Base-by-base conservation (phyloP, 2,888 invertebrate genomes). In the Dione juno region DNA sequence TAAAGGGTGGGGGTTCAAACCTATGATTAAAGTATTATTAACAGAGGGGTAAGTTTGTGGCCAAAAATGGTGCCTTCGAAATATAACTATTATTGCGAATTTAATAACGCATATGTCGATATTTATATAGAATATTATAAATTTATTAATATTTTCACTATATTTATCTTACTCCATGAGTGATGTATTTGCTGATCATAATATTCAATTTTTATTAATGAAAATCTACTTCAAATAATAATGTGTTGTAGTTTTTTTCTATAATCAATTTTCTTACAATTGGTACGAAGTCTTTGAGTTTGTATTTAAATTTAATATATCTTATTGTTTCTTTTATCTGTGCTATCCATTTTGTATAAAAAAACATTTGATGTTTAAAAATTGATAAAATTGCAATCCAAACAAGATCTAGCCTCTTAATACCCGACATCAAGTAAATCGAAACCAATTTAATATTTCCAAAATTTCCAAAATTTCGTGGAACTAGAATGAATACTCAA, bases 1-100 rank as follows among this genome's bases (percentile, higher is more conserved):
- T 76, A 75, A 78, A 75, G 76, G 77, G 73, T 77, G 77, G 88
- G 88, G 89, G 87, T 88, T 84, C 88, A 89, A 89, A 89, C 90
- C 90, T 89, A 90, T 92, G 88, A 90, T 92, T 92, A 92, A 83
- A 83, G 84, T 81, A 83, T 88, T 88, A 90, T 88, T 88, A 88
- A 81, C 81, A 77, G 82, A 84, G 88, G 86, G 85, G 84, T 81
- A 84, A 83, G 81, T 83, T 84, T 88, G 88, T 84, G 87, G 88
- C 79, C 82, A 84, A 88, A 88, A 88, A 87, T 82, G 83, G 82
- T 82, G 82, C 66, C 53, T 66, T 67, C 70, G 69, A 69, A 69
- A 72, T 70, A 70, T 68, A 70, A 67, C 70, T 70, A 67, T 67
- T 74, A 68, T 72, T 67, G 66, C 59, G 48, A 73, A 65, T 52